phyloP scores from a whole-genome alignment of 2,888 invertebrate genomes.

The Oxystoma pomonae region DNA sequence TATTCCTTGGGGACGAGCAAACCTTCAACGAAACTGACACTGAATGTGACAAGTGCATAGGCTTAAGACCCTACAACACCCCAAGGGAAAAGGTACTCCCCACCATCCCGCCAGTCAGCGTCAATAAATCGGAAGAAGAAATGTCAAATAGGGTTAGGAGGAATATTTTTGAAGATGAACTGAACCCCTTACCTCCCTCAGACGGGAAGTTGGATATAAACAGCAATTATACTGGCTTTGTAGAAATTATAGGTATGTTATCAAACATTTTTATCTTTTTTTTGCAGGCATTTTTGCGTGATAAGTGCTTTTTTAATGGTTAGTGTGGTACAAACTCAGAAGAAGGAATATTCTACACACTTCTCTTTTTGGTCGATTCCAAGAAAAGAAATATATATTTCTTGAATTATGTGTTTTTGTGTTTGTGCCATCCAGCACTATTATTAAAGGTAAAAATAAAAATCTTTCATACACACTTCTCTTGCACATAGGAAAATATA shows the following conservation, averaged over 20 bases:
- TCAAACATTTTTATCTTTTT: constrained; percentile 8
- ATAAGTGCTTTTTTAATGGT: too few species aligned
- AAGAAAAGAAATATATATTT: too few species aligned
- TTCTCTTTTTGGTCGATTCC: too few species aligned
- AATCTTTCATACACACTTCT: too few species aligned
- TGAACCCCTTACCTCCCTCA: constrained; percentile 50
- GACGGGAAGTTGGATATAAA: constrained; percentile 73
- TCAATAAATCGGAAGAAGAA: constrained; percentile 28
- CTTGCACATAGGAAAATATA: too few species aligned
- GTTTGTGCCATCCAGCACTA: too few species aligned
- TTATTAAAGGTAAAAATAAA: too few species aligned
- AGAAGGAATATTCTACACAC: too few species aligned
- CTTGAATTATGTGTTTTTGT: too few species aligned
- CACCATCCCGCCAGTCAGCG: neutral
- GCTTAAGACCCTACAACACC: constrained; percentile 47
- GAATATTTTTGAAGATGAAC: constrained; percentile 38
- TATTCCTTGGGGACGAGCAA: constrained; percentile 70
- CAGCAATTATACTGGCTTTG: constrained; percentile 80
- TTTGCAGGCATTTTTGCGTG: too few species aligned
- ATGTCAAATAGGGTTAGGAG: constrained; percentile 38
- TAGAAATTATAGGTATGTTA: constrained; percentile 70
- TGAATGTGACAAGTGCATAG: constrained; percentile 51
- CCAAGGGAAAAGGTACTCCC: constrained; percentile 34
- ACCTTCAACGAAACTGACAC: constrained; percentile 40
- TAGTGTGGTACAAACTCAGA: too few species aligned